Percentiles rank a stretch among this genome's conserved stretches.
Evolutionary conservation across 2,797 vertebrate species (phyloP).

Genomic region (Eremophila alpestris): DNA sequence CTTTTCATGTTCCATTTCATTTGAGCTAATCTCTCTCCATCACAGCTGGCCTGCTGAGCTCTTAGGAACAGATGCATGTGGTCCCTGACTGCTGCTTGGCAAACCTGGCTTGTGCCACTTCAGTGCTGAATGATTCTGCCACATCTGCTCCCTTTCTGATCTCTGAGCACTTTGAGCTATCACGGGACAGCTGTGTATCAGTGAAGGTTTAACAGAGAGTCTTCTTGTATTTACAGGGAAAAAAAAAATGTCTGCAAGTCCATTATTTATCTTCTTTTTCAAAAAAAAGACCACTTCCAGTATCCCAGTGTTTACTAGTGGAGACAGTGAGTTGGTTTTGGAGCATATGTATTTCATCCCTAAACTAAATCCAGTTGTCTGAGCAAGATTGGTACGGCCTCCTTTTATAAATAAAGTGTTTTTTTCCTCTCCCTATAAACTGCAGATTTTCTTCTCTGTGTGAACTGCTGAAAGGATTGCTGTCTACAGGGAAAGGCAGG

Average conservation of each 20-base stretch:
- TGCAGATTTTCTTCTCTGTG: neutral
- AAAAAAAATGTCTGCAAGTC: neutral
- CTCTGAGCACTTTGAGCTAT: neutral
- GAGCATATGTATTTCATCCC: neutral
- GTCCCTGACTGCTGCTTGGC: neutral
- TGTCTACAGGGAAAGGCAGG: neutral
- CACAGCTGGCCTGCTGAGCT: conserved; percentile 17
- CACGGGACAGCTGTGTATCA: neutral
- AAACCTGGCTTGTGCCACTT: neutral
- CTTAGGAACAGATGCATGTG: neutral
- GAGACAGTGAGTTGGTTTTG: neutral
- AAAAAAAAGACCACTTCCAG: neutral
- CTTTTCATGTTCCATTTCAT: conserved; percentile 44
- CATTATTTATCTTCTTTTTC: neutral
- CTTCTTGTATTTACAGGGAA: neutral
- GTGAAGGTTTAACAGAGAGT: neutral
- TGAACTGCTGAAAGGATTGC: neutral
- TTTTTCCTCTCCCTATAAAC: neutral
- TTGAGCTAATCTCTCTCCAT: conserved; percentile 13
- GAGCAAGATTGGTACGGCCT: neutral
- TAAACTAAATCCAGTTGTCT: neutral
- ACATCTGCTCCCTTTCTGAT: neutral
- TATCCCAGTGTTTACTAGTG: neutral
- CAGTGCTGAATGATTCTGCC: neutral
- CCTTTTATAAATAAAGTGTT: neutral